These are phyloP conservation scores for Ditula angustiorana DNA, from an alignment of 2,888 invertebrate species.

Conservation along the genomic window DNA sequence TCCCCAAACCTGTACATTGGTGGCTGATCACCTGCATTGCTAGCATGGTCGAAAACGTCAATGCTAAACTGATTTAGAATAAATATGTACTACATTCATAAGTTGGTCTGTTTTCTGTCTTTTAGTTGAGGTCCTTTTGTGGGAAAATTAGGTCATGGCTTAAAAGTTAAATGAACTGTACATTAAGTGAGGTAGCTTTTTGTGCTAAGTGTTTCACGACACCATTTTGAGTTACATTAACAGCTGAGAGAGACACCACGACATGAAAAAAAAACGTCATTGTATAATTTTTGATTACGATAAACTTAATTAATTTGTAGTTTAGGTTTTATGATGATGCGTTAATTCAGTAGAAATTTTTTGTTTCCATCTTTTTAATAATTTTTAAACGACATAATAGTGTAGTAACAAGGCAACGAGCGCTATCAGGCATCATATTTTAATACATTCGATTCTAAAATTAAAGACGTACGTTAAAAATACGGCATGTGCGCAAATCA, in stretches of 20 bases:
- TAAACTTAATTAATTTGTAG: too few relatives aligned
- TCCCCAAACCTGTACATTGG: not conserved
- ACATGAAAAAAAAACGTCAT: too few relatives aligned
- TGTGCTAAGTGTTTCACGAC: too few relatives aligned
- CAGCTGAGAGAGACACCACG: too few relatives aligned
- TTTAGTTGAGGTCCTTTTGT: conserved; percentile 26
- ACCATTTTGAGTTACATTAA: too few relatives aligned
- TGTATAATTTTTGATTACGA: too few relatives aligned
- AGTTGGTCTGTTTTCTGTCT: not conserved
- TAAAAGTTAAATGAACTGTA: not conserved
- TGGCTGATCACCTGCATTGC: not conserved
- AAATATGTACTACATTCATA: conserved; percentile 25
- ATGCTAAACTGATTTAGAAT: conserved; percentile 36
- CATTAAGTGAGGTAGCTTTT: not conserved
- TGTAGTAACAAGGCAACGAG: too few relatives aligned
- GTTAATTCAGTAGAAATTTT: too few relatives aligned
- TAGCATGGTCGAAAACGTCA: conserved; percentile 7
- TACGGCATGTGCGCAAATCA: not conserved
- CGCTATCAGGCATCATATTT: too few relatives aligned
- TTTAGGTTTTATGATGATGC: too few relatives aligned
- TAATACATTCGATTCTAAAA: not conserved
- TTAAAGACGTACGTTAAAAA: not conserved
- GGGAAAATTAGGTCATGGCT: conserved; percentile 21
- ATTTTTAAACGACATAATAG: too few relatives aligned
- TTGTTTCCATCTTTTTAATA: too few relatives aligned